These are phyloP conservation scores for Rhimphoctona megacephalus DNA, from an alignment of 2,888 invertebrate species.

Conservation along the genomic window DNA sequence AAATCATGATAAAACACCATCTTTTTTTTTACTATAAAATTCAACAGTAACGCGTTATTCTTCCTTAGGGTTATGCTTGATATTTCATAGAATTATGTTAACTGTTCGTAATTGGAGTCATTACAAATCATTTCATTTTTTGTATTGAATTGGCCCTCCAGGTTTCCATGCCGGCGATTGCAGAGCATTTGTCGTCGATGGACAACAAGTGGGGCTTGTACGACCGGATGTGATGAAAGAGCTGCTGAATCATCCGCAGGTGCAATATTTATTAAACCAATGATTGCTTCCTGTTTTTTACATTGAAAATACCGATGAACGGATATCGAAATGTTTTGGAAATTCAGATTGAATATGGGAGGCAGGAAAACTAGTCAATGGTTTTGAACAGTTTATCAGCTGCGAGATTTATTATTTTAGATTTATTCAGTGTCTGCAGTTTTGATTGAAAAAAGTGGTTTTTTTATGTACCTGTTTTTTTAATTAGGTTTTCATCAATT, in stretches of 20 bases:
- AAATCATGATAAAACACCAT: constrained; percentile 57
- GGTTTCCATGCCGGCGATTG: constrained; percentile 92
- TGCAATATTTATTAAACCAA: constrained; percentile 80
- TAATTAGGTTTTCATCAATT: background rate
- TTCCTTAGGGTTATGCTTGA: background rate
- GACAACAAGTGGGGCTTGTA: constrained; percentile 95
- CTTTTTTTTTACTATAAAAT: background rate
- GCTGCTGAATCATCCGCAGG: constrained; percentile 93
- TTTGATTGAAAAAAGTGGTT: background rate
- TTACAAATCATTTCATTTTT: background rate
- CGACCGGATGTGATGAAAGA: constrained; percentile 94
- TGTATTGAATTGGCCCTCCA: constrained; percentile 78
- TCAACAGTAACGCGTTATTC: background rate
- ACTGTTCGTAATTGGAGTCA: background rate
- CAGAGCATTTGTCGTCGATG: constrained; percentile 95
- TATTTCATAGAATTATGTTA: background rate
- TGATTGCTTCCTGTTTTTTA: constrained; percentile 16
- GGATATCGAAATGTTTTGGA: background rate
- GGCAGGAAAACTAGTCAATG: background rate
- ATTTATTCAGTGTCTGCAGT: background rate
- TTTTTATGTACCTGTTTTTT: background rate
- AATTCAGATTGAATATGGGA: background rate
- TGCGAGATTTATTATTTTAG: background rate
- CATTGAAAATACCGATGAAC: background rate
- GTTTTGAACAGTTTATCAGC: background rate